Evolutionary conservation across 2,113 vertebrate species (phyloP).

Genomic region (Psephotus haematonotus): DNA sequence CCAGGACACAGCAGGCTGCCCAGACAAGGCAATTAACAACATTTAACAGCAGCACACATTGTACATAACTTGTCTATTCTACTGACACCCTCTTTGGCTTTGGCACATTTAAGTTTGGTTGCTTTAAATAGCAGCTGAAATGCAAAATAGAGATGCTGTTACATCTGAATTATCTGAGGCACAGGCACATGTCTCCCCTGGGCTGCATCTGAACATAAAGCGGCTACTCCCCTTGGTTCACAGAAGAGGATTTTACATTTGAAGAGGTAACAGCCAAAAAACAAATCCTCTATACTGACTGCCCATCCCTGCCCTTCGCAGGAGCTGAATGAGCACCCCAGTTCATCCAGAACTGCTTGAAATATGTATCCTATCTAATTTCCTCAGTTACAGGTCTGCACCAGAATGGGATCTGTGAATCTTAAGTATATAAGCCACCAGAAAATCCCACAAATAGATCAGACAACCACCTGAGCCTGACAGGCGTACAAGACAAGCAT

Average conservation of each 20-base stretch:
- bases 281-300: not conserved
- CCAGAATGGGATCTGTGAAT: not conserved
- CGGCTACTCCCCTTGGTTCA: not conserved
- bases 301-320: not conserved
- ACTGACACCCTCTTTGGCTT: not conserved
- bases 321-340: not conserved
- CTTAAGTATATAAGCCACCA: not conserved
- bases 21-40: conserved; percentile 13
- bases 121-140: not conserved
- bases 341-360: not conserved
- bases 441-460: not conserved
- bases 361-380: not conserved
- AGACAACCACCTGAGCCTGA: not conserved
- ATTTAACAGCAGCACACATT: not conserved
- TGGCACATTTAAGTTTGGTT: not conserved
- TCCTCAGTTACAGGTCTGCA: not conserved
- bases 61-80: not conserved
- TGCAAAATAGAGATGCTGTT: not conserved
- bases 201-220: not conserved
- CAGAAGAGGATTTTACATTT: not conserved
- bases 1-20: not conserved
- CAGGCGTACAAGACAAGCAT: not conserved
- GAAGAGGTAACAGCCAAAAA: not conserved
- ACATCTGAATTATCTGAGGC: not conserved
- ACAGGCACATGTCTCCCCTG: not conserved